These are phyloP conservation scores for Harpagus bidentatus DNA, from an alignment of 2,113 vertebrate genomes.

Conservation along the genomic window DNA sequence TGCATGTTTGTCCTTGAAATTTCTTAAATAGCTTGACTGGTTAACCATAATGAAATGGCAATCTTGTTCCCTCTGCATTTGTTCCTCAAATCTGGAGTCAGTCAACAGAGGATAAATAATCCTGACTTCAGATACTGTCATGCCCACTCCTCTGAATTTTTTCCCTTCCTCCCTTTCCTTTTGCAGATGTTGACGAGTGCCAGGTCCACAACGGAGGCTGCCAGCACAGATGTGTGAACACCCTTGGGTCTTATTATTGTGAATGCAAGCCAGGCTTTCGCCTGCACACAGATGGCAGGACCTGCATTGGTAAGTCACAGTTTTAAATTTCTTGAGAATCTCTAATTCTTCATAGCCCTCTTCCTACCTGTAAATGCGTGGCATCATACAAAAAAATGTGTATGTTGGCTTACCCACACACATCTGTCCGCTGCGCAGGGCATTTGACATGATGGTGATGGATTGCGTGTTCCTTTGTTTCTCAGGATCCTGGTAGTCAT, in stretches of 20 bases:
- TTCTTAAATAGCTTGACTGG: background rate
- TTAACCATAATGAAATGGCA: background rate
- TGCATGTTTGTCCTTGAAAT: background rate
- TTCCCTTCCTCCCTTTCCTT: too few relatives aligned
- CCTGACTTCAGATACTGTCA: background rate
- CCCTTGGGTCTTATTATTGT: conserved; percentile 85
- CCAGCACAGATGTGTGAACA: conserved; percentile 94
- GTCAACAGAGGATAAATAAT: background rate
- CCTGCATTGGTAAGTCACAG: conserved; percentile 84
- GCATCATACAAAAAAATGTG: rapidly evolving
- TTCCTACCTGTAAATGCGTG: rapidly evolving
- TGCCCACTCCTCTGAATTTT: background rate
- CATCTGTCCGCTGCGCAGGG: rapidly evolving
- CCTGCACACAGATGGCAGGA: conserved; percentile 87
- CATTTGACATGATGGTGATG: rapidly evolving
- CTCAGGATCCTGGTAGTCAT: background rate
- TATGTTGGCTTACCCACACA: rapidly evolving
- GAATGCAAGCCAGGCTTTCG: conserved; percentile 85
- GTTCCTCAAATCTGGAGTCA: rapidly evolving
- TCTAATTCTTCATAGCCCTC: rapidly evolving
- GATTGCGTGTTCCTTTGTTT: background rate
- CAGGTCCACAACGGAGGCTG: conserved; percentile 91
- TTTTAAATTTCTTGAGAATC: rapidly evolving
- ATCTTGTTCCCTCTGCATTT: background rate
- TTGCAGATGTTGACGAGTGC: conserved; percentile 90